Evolutionary conservation across 2,888 invertebrate species (phyloP), one percentile per base, ranked within the genome.

Genomic region (Pseudococcus jackbeardsleyi): DNA sequence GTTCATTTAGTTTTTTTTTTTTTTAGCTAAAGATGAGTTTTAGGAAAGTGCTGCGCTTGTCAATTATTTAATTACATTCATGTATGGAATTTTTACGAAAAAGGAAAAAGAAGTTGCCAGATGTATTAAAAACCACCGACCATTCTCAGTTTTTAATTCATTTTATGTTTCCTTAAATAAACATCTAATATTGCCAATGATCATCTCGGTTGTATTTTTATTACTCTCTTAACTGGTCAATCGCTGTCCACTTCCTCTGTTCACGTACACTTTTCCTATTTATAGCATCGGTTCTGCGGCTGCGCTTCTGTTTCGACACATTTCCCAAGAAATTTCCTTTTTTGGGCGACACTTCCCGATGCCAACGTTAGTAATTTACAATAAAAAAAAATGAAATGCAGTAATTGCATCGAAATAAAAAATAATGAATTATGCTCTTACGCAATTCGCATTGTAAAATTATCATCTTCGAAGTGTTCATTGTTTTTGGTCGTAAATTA

Each of bases 251-350:
- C 64, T 64, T 64, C 64, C 9, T 64, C 22, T 64, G 22, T 19
- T 11, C 9, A 22, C 22, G 19, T 19, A 22, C 9, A 19, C 22
- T 22, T 64, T 64, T 22, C 64, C 64, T 64, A 64, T 11, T 64
- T 64, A 64, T 22, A 64, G 64, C 64, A 9, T 19, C 64, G 9
- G 9, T 42, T 42, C 42, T 42, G 42, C 42, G 42, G 3, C 15
- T 22, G 8, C 11, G 22, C 64, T 6, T 9, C 19, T 22, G 4
- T 64, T 64, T 64, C 64, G 64, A 64, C 64, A 22, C 22, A 64
- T 64, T 64, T 64, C 64, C 64, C 64, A 64, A 64, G 64, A 64
- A 64, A 64, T 64, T 64, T 64, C 64, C 64, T 64, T 64, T 64
- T 64, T 64, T 22, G 64, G 64, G 19, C 22, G 64, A 64, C 22